Conservation (phyloP, 2,888 invertebrate genomes). For the Phengaris arion region DNA sequence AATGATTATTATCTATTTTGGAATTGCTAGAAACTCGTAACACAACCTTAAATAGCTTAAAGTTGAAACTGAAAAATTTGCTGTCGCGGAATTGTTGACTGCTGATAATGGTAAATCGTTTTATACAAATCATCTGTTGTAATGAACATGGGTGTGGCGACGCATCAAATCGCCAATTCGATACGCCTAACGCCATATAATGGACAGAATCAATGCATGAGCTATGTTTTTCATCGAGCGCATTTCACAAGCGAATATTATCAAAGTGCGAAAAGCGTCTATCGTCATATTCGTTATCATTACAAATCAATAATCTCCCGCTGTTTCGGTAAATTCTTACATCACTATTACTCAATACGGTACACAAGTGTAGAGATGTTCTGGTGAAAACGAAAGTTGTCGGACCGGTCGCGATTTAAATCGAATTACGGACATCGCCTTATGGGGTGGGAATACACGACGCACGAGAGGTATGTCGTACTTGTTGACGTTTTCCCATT, state of each 20-base stretch:
- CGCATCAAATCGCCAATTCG: too few species aligned
- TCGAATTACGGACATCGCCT: conserved; percentile 9
- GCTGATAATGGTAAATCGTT: too few species aligned
- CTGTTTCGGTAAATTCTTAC: not conserved
- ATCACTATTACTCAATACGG: conserved; percentile 20
- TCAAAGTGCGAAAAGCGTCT: not conserved
- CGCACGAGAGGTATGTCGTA: too few species aligned
- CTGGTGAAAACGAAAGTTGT: conserved; percentile 27
- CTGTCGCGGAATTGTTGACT: too few species aligned
- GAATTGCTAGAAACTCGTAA: not conserved
- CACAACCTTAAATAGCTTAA: not conserved
- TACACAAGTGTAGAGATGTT: conserved; percentile 20
- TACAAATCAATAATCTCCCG: conserved; percentile 21
- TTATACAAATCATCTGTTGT: too few species aligned
- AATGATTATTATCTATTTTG: not conserved
- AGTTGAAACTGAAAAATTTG: too few species aligned
- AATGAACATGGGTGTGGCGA: too few species aligned
- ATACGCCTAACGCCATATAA: too few species aligned
- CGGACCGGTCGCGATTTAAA: conserved; percentile 5
- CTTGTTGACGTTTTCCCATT: too few species aligned
- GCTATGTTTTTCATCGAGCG: too few species aligned
- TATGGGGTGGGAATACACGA: not conserved
- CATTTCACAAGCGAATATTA: too few species aligned
- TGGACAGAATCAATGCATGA: too few species aligned
- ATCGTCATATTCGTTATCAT: conserved; percentile 3